phyloP scores from a whole-genome alignment of 2,113 vertebrate species.

The Australoheros scitulus region DNA sequence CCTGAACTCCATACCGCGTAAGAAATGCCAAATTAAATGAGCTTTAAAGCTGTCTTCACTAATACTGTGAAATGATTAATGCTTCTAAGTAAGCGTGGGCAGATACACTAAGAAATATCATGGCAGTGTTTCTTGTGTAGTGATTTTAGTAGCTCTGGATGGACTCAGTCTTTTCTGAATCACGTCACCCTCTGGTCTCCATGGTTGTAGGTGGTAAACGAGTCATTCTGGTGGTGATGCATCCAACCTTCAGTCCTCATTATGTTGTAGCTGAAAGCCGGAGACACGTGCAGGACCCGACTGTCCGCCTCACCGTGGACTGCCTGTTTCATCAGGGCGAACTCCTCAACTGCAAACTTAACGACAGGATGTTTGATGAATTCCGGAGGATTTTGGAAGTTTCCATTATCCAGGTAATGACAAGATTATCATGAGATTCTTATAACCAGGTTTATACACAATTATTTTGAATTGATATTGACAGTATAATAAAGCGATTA shows the following conservation, averaged over 20 bases:
- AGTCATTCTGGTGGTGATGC: slow-evolving; percentile 52
- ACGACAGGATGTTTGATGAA: rapidly evolving
- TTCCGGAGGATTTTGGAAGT: background rate
- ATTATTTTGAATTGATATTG: background rate
- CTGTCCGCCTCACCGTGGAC: slow-evolving; percentile 43
- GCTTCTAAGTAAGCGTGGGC: background rate
- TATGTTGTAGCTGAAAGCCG: background rate
- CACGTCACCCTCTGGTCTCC: background rate
- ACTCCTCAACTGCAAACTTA: background rate
- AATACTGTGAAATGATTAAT: background rate
- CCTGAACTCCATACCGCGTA: background rate
- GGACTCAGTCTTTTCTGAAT: background rate
- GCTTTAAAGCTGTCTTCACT: background rate
- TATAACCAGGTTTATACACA: background rate
- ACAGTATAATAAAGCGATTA: too few relatives aligned
- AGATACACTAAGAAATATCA: background rate
- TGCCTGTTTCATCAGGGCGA: slow-evolving; percentile 9
- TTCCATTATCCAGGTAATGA: background rate
- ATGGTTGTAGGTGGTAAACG: background rate
- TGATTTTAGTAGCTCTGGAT: background rate
- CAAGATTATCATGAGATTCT: background rate
- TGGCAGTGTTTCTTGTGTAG: background rate
- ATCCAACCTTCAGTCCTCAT: slow-evolving; percentile 7
- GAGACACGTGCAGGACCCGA: background rate
- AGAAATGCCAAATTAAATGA: background rate